Conservation (phyloP, 1,140 invertebrate species). For the Hypsibius dujardini region DNA sequence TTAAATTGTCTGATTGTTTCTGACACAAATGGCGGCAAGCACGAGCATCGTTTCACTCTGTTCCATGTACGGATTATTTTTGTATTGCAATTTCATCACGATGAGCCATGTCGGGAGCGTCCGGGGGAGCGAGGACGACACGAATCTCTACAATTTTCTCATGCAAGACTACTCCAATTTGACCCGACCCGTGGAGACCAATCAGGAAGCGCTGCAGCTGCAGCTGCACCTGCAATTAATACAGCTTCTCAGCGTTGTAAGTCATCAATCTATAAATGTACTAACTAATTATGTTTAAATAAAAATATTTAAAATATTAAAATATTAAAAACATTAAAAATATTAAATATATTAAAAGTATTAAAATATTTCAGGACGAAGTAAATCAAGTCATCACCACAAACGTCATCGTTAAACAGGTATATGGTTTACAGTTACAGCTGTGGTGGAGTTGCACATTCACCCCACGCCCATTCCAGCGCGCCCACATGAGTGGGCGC, state of each 20-base stretch:
- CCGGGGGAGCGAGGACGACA: background rate
- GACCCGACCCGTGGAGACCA: background rate
- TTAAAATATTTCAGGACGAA: conserved; percentile 37
- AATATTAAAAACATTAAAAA: too few species aligned
- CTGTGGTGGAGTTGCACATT: too few species aligned
- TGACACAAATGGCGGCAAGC: too few species aligned
- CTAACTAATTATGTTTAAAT: too few species aligned
- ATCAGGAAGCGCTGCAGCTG: background rate
- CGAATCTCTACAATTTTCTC: background rate
- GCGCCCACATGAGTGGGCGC: too few species aligned
- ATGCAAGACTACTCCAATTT: conserved; percentile 6
- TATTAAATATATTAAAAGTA: conserved; percentile 29
- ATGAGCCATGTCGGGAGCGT: background rate
- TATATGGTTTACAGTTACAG: conserved; percentile 22
- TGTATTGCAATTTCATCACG: too few species aligned
- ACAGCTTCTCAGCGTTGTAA: conserved; percentile 23
- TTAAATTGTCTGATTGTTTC: too few species aligned
- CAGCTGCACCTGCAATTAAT: background rate
- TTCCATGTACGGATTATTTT: too few species aligned
- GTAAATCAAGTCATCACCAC: conserved; percentile 45
- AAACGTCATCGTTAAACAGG: conserved; percentile 44
- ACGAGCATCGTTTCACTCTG: too few species aligned
- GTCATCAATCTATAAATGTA: conserved; percentile 23
- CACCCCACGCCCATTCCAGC: too few species aligned
- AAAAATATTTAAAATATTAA: too few species aligned